phyloP scores from a whole-genome alignment of 1,140 invertebrate genomes.

The Trissolcus basalis region DNA sequence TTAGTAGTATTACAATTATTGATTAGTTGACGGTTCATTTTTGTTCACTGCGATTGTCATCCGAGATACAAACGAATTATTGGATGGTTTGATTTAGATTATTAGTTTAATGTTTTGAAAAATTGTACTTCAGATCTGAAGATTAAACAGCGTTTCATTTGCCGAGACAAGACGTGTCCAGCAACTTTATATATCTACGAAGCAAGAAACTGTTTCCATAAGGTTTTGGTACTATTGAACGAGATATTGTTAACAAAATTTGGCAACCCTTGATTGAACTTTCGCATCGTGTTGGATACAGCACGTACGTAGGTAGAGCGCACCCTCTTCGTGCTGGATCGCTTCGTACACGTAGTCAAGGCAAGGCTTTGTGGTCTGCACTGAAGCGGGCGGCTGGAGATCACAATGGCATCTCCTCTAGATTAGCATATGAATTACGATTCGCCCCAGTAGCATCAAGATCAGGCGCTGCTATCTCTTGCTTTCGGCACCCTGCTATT shows the following conservation, averaged over 20 bases:
- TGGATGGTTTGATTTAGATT: too few species aligned
- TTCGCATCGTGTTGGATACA: slow-evolving; percentile 56
- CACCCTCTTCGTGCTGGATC: slow-evolving; percentile 63
- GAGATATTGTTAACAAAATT: slow-evolving; percentile 39
- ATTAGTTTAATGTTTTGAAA: too few species aligned
- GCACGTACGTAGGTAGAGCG: slow-evolving; percentile 65
- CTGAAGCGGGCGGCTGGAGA: slow-evolving; percentile 72
- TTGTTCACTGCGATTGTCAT: too few species aligned
- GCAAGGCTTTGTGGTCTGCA: slow-evolving; percentile 71
- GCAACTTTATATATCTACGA: too few species aligned
- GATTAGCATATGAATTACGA: slow-evolving; percentile 77
- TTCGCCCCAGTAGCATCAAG: slow-evolving; percentile 42
- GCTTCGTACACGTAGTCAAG: slow-evolving; percentile 70
- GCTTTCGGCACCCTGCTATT: slow-evolving; percentile 36
- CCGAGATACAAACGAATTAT: too few species aligned
- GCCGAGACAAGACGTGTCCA: too few species aligned
- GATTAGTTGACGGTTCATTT: too few species aligned
- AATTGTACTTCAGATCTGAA: too few species aligned
- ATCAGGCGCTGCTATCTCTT: slow-evolving; percentile 47
- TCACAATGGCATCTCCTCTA: slow-evolving; percentile 76
- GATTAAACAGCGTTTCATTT: too few species aligned
- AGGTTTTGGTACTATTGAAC: not conserved
- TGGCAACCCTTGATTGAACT: slow-evolving; percentile 67
- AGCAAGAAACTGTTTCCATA: too few species aligned
- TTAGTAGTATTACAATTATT: too few species aligned